phyloP scores from a whole-genome alignment of 2,113 vertebrate genomes.

The Pseudonaja textilis region DNA sequence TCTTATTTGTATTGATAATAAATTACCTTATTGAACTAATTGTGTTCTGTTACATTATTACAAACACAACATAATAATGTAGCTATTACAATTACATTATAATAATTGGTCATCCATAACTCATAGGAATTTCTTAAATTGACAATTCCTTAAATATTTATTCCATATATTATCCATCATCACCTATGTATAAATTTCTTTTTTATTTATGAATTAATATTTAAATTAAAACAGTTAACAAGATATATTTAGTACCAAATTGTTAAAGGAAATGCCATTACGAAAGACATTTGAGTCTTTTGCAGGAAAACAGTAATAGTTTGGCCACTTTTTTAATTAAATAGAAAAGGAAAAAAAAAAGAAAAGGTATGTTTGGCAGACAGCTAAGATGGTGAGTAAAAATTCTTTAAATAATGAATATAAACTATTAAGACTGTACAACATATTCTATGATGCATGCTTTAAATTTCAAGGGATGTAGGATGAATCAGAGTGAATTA shows the following conservation, averaged over 20 bases:
- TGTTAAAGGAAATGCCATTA: background rate
- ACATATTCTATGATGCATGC: background rate
- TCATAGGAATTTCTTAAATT: background rate
- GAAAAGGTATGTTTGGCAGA: background rate
- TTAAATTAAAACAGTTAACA: background rate
- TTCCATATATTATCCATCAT: background rate
- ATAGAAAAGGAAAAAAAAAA: background rate
- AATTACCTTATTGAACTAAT: background rate
- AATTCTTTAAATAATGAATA: background rate
- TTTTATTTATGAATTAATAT: background rate
- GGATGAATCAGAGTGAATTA: background rate
- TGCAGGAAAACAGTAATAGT: background rate
- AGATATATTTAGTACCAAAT: constrained; percentile 1
- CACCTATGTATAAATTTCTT: background rate
- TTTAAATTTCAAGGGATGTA: background rate
- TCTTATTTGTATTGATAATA: background rate
- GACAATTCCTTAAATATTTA: background rate
- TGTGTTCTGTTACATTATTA: background rate
- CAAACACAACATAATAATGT: background rate
- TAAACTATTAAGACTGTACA: background rate
- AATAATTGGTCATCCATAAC: background rate
- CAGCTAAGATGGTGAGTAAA: background rate
- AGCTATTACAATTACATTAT: background rate
- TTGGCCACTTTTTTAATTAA: background rate
- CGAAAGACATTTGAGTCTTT: background rate